phyloP scores from a whole-genome alignment of 2,797 vertebrate genomes.

The Todus mexicanus region DNA sequence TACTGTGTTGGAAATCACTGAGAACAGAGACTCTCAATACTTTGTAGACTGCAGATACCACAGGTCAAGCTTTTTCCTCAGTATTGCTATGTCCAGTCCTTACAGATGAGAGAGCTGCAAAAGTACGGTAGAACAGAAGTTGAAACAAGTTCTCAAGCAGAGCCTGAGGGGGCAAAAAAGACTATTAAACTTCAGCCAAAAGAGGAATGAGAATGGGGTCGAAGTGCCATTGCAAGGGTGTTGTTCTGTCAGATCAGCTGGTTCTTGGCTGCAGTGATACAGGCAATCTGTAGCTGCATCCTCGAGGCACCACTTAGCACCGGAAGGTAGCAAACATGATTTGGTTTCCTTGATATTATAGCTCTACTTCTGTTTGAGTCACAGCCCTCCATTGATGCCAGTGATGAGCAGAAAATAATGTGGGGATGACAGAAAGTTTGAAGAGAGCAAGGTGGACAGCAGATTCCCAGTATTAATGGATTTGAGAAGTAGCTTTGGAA shows the following conservation, averaged over 20 bases:
- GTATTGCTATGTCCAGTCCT: not conserved
- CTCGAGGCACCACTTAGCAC: accelerated
- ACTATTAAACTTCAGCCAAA: not conserved
- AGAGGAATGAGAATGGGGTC: not conserved
- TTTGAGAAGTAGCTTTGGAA: not conserved
- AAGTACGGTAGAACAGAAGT: not conserved
- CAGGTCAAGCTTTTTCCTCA: not conserved
- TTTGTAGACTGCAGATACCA: not conserved
- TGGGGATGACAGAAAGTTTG: not conserved
- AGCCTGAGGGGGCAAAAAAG: not conserved
- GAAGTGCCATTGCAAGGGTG: not conserved
- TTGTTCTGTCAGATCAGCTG: not conserved
- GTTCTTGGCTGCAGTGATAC: not conserved
- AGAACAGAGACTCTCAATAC: not conserved
- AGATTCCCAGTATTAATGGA: not conserved
- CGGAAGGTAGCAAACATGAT: accelerated
- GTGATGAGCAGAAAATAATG: not conserved
- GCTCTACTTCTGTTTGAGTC: not conserved
- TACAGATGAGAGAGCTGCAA: not conserved
- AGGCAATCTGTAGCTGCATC: not conserved
- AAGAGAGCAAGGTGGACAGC: not conserved
- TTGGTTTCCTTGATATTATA: not conserved
- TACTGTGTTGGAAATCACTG: not conserved
- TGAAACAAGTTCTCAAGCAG: not conserved
- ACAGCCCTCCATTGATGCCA: accelerated